Conservation (phyloP, 2,888 invertebrate species). For the Leptarthrus brevirostris region DNA sequence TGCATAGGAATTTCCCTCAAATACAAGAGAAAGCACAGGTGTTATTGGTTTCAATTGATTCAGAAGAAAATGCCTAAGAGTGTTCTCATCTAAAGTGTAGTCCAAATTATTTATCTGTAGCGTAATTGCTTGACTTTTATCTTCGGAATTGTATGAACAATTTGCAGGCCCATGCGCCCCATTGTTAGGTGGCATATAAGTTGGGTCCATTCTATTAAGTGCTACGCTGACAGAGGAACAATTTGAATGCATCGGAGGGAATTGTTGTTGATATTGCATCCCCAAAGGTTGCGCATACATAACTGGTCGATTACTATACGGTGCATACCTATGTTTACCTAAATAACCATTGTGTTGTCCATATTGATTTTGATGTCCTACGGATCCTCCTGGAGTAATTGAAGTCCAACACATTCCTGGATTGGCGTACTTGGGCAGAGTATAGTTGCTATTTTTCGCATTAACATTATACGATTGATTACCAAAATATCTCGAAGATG, state of each 20-base stretch:
- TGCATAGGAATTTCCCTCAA: slow-evolving; percentile 65
- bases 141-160: background rate
- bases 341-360: slow-evolving; percentile 56
- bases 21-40: slow-evolving; percentile 64
- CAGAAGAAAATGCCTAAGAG: slow-evolving; percentile 63
- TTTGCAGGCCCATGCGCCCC: background rate
- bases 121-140: slow-evolving; percentile 57
- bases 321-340: slow-evolving; percentile 64
- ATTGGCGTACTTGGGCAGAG: background rate
- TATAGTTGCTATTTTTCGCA: slow-evolving; percentile 29
- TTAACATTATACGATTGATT: slow-evolving; percentile 47
- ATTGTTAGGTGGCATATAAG: background rate
- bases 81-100: slow-evolving; percentile 65
- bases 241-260: slow-evolving; percentile 59
- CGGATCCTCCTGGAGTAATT: background rate
- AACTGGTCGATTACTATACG: slow-evolving; percentile 60
- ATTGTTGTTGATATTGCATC: slow-evolving; percentile 56
- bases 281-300: slow-evolving; percentile 57
- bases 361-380: background rate
- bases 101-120: slow-evolving; percentile 67
- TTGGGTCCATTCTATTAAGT: background rate
- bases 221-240: slow-evolving; percentile 47
- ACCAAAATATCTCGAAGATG: slow-evolving; percentile 39
- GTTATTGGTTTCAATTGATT: slow-evolving; percentile 66
- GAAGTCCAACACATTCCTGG: background rate